Conservation (phyloP, 2,797 vertebrate species). For the Danio aesculapii region DNA sequence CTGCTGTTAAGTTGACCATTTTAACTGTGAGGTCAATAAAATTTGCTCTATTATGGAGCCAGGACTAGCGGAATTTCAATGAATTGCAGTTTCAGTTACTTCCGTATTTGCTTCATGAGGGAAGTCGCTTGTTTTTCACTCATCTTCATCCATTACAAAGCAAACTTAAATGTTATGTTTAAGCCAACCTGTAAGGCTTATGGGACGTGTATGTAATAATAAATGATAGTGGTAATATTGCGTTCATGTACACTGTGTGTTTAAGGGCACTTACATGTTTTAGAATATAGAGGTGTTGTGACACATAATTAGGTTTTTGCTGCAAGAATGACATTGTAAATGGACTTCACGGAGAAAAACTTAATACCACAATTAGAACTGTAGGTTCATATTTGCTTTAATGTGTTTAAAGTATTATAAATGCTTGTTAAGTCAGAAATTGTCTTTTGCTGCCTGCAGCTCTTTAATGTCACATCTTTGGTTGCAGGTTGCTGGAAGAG, state of each 20-base stretch:
- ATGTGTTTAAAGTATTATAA: constrained; percentile 4
- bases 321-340: constrained; percentile 2
- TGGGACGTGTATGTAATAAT: background rate
- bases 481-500: constrained; percentile 90
- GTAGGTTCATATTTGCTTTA: background rate
- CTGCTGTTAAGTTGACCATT: too few relatives aligned
- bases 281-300: background rate
- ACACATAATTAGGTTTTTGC: background rate
- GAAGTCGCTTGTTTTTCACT: too few relatives aligned
- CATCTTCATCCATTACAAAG: background rate
- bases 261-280: background rate
- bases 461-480: constrained; percentile 19
- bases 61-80: too few relatives aligned
- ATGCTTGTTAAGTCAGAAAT: constrained; percentile 3
- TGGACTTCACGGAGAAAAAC: background rate
- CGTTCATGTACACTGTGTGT: background rate
- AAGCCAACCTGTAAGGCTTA: background rate
- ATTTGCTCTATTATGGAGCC: too few relatives aligned
- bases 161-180: constrained; percentile 1
- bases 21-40: too few relatives aligned
- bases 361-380: background rate
- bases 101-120: too few relatives aligned
- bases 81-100: too few relatives aligned
- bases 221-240: background rate
- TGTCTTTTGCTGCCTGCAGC: background rate